Base-by-base conservation (phyloP, 92 coral and sea anemone genomes). In the Palythoa heliodiscus region DNA sequence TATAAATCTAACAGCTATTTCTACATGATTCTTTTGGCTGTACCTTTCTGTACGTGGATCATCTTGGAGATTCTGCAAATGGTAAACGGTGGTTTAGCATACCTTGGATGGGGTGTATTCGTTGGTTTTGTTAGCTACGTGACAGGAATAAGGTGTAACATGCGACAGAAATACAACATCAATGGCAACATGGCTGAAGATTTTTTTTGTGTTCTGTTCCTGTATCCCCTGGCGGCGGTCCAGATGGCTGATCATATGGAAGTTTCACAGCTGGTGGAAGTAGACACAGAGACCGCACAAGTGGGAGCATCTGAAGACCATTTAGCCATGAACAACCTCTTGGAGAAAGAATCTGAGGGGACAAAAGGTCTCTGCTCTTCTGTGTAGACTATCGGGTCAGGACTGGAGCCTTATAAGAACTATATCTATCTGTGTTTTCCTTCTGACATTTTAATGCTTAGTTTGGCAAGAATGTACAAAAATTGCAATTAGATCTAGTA, bases 161-260 rank as follows among this genome's bases (percentile, higher is more conserved):
- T 95, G 37, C 91, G 98, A 64, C 95, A 95, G 80, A 91, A 95
- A 82, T 87, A 80, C 82, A 69, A 58, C 19, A 95, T 95, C 77
- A 81, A 90, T 29, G 98, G 98, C 2, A 95, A 88, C 86, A 75
- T 93, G 88, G 85, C 78, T 66, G 94, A 88, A 83, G 98, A 95
- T 66, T 73, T 89, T 76, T 88, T 95, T 39, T 63, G 24, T 19
- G 10, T 63, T 63, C 20, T 63, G 69, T n/a, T 63, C 11, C 9
- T 63, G 29, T 63, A 63, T 63, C 69, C 69, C 24, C 22, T 63
- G 25, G 69, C 69, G 25, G 22, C 69, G 0, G 6, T 63, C 11
- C 69, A 63, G 69, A 63, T 63, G 69, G 69, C 69, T 11, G 35
- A 63, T 63, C 69, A 63, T 24, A 63, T 63, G 69, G 69, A 63